phyloP scores from a whole-genome alignment of 2,888 invertebrate genomes.

The Julus scandinavius region DNA sequence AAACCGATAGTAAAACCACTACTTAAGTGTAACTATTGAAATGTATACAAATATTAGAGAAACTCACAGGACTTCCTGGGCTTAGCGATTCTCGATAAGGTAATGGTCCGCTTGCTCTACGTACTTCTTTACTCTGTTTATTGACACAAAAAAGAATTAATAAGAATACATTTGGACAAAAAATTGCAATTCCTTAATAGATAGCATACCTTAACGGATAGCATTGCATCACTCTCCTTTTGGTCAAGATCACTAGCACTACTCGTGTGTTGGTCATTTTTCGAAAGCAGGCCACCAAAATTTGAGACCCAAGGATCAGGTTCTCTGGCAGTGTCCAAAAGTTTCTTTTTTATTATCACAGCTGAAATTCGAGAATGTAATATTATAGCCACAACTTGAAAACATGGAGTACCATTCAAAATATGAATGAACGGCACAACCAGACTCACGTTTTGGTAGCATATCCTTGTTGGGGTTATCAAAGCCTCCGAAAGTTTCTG shows the following conservation, averaged over 20 bases:
- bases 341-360: slow-evolving; percentile 55
- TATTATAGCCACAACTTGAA: not conserved
- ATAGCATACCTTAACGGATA: slow-evolving; percentile 54
- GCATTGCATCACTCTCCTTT: slow-evolving; percentile 53
- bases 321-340: slow-evolving; percentile 44
- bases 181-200: not conserved
- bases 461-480: slow-evolving; percentile 70
- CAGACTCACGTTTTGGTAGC: slow-evolving; percentile 54
- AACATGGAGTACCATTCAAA: not conserved
- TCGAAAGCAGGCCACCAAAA: slow-evolving; percentile 51
- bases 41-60: not conserved
- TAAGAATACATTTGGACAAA: no score
- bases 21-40: no score
- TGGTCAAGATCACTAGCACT: slow-evolving; percentile 55
- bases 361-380: slow-evolving; percentile 44
- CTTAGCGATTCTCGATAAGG: slow-evolving; percentile 55
- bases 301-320: slow-evolving; percentile 50
- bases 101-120: slow-evolving; percentile 58
- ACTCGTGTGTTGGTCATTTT: slow-evolving; percentile 54
- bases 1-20: no score
- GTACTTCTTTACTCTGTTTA: slow-evolving; percentile 56
- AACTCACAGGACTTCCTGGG: slow-evolving; percentile 56
- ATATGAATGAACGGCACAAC: not conserved
- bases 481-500: slow-evolving; percentile 96
- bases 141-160: not conserved